Evolutionary conservation across 1,140 invertebrate genomes (phyloP).

Genomic region (Mizuhopecten yessoensis): DNA sequence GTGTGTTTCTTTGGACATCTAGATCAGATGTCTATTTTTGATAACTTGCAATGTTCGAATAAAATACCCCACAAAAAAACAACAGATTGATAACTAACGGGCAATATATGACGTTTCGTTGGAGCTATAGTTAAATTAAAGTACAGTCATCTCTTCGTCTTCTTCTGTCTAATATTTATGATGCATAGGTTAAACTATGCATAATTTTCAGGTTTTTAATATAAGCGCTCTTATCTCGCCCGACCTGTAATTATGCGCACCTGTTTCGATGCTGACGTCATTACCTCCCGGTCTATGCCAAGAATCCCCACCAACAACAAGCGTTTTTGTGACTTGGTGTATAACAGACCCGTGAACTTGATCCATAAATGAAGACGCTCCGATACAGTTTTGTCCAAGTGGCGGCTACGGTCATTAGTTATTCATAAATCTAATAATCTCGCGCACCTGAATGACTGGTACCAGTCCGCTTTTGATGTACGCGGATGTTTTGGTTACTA

Average conservation of each 20-base stretch:
- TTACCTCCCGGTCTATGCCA: not conserved
- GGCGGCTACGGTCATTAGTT: slow-evolving; percentile 7
- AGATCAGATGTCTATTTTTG: no score
- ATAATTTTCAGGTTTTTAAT: slow-evolving; percentile 5
- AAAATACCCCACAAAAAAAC: no score
- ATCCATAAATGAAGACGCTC: not conserved
- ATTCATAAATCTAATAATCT: not conserved
- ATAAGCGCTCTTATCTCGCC: not conserved
- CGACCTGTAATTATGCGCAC: not conserved
- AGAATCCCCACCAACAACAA: not conserved
- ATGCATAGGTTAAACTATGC: not conserved
- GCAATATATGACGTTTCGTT: no score
- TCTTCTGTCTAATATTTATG: not conserved
- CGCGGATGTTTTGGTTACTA: not conserved
- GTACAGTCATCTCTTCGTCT: no score
- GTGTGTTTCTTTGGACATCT: no score
- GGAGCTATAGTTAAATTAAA: no score
- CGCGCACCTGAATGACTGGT: not conserved
- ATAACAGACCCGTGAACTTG: not conserved
- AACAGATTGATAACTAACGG: no score
- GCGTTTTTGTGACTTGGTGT: not conserved
- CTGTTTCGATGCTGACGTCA: slow-evolving; percentile 10
- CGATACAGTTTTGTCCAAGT: not conserved
- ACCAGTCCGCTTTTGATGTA: not conserved
- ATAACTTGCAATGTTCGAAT: no score